Evolutionary conservation across 2,113 vertebrate genomes (phyloP).

Genomic region (Dermatemys mawii): DNA sequence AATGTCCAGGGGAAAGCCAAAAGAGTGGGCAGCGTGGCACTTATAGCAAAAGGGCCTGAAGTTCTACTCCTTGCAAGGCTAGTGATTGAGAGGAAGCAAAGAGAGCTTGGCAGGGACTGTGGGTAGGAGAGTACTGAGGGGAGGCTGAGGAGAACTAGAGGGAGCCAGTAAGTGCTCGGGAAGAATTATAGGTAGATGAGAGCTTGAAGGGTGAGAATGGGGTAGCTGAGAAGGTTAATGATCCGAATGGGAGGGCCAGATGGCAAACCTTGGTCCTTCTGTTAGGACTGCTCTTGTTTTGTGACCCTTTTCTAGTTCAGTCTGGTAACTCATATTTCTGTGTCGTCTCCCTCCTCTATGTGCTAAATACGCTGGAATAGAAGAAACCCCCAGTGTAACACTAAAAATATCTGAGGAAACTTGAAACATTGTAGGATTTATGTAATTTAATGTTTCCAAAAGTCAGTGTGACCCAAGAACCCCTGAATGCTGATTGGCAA

Average conservation of each 20-base stretch:
- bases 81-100: neutral
- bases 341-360: neutral
- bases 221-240: no score
- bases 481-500: neutral
- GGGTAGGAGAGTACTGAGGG: neutral
- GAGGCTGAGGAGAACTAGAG: accelerated
- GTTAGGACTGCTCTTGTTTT: neutral
- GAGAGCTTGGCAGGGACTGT: neutral
- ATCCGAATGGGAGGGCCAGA: accelerated
- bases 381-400: neutral
- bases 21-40: accelerated
- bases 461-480: neutral
- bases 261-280: neutral
- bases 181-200: neutral
- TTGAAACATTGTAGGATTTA: neutral
- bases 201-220: neutral
- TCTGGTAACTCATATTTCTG: neutral
- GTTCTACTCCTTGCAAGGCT: neutral
- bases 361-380: neutral
- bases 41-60: accelerated
- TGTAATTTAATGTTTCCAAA: neutral
- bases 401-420: neutral
- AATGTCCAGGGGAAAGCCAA: neutral
- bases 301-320: neutral
- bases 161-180: neutral